phyloP scores from a whole-genome alignment of 1,140 invertebrate species.

The Drosophila tsacasi region DNA sequence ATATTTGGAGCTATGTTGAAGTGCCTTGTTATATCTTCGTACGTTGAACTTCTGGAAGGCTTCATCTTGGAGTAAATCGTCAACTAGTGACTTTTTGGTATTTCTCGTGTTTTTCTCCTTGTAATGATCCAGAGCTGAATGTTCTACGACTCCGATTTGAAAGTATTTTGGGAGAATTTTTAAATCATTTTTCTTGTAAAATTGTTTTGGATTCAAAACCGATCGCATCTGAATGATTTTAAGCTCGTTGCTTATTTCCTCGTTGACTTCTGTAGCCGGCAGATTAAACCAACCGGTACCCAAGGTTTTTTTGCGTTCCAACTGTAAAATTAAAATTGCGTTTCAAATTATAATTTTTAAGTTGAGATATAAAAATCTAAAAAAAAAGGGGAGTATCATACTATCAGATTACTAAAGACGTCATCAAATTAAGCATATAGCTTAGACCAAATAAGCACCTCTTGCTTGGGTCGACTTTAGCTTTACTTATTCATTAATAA shows the following conservation, averaged over 20 bases:
- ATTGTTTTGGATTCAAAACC: slow-evolving; percentile 95
- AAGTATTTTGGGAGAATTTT: slow-evolving; percentile 96
- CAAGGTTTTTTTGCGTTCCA: slow-evolving; percentile 91
- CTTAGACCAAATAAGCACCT: slow-evolving; percentile 31
- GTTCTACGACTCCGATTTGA: slow-evolving; percentile 92
- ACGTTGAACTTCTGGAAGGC: slow-evolving; percentile 95
- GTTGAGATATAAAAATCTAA: not conserved
- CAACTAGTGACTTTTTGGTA: slow-evolving; percentile 95
- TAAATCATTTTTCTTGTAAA: slow-evolving; percentile 97
- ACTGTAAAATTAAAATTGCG: slow-evolving; percentile 73
- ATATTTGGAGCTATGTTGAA: slow-evolving; percentile 89
- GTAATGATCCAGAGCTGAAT: slow-evolving; percentile 90
- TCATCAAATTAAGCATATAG: slow-evolving; percentile 68
- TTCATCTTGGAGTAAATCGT: slow-evolving; percentile 95
- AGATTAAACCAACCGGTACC: slow-evolving; percentile 95
- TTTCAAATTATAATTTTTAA: not conserved
- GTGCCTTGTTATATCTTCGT: slow-evolving; percentile 92
- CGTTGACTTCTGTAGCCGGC: slow-evolving; percentile 93
- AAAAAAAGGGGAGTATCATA: not conserved
- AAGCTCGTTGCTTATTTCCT: slow-evolving; percentile 94
- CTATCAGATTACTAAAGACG: slow-evolving; percentile 84
- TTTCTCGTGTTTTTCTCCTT: slow-evolving; percentile 93
- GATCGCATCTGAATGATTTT: slow-evolving; percentile 96
- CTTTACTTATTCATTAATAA: slow-evolving; percentile 42
- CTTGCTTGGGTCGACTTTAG: slow-evolving; percentile 36